These are phyloP conservation scores for Trachythela sp. DNA, from an alignment of 64 coral and sea anemone species.

Conservation along the genomic window DNA sequence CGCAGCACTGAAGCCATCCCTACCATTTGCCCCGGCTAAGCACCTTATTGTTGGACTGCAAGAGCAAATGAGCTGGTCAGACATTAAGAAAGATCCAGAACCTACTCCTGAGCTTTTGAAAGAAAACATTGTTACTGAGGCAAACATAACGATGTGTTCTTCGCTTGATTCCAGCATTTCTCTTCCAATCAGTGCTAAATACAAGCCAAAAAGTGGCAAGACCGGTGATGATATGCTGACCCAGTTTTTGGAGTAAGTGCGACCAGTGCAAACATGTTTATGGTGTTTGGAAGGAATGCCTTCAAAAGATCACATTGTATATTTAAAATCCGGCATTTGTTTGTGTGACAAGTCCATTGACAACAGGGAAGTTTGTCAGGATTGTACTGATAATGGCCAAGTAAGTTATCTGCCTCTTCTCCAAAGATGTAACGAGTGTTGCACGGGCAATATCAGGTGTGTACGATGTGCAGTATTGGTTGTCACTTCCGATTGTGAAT, in stretches of 20 bases:
- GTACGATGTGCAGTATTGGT: slow-evolving; percentile 42
- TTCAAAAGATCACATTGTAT: slow-evolving; percentile 38
- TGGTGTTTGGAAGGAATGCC: slow-evolving; percentile 31
- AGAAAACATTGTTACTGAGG: slow-evolving; percentile 41
- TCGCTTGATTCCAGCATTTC: slow-evolving; percentile 42
- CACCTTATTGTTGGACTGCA: slow-evolving; percentile 51
- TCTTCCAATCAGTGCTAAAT: slow-evolving; percentile 35
- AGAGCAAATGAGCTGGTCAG: slow-evolving; percentile 39
- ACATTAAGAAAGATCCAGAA: slow-evolving; percentile 18
- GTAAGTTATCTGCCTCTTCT: slow-evolving; percentile 44
- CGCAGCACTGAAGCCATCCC: slow-evolving; percentile 44
- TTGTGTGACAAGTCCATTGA: slow-evolving; percentile 43
- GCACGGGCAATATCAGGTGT: slow-evolving; percentile 18
- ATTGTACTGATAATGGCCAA: slow-evolving; percentile 41
- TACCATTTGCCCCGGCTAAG: slow-evolving; percentile 42
- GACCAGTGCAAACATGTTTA: slow-evolving; percentile 38
- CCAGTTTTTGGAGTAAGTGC: slow-evolving; percentile 38
- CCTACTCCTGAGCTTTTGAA: slow-evolving; percentile 53
- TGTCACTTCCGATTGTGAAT: slow-evolving; percentile 47
- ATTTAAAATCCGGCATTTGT: slow-evolving; percentile 27
- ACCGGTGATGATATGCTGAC: slow-evolving; percentile 29
- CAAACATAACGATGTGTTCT: slow-evolving; percentile 33
- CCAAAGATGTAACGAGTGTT: slow-evolving; percentile 31
- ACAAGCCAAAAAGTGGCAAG: slow-evolving; percentile 43
- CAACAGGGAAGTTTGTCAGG: slow-evolving; percentile 34